phyloP scores from a whole-genome alignment of 2,797 vertebrate species.

The Ibycter americanus region DNA sequence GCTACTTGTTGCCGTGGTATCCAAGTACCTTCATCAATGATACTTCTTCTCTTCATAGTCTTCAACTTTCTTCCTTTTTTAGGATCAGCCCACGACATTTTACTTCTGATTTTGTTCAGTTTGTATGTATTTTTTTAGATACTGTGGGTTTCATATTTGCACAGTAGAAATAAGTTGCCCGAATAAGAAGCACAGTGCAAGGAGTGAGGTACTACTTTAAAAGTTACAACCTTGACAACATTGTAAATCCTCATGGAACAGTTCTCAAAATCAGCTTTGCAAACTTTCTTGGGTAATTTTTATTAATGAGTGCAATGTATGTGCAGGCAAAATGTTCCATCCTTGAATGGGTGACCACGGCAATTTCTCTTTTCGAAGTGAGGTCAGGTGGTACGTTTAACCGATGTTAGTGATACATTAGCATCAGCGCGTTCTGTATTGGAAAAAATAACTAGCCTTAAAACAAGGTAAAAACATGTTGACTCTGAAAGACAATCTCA shows the following conservation, averaged over 20 bases:
- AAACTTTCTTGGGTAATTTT: background rate
- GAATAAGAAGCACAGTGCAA: background rate
- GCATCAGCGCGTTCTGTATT: background rate
- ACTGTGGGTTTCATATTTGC: background rate
- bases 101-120: background rate
- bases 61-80: background rate
- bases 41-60: background rate
- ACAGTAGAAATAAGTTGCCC: background rate
- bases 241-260: background rate
- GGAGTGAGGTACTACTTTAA: background rate
- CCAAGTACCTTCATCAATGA: background rate
- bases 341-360: background rate
- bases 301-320: background rate
- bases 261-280: background rate
- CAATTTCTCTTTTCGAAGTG: background rate
- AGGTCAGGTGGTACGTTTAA: background rate
- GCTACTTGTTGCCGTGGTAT: background rate
- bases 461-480: slow-evolving; percentile 4
- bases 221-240: background rate
- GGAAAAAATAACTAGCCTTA: slow-evolving; percentile 7
- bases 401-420: background rate
- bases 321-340: background rate
- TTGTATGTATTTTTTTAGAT: background rate
- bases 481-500: slow-evolving; percentile 37
- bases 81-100: background rate